Conservation (phyloP, 2,797 vertebrate genomes). For the Paguma larvata region DNA sequence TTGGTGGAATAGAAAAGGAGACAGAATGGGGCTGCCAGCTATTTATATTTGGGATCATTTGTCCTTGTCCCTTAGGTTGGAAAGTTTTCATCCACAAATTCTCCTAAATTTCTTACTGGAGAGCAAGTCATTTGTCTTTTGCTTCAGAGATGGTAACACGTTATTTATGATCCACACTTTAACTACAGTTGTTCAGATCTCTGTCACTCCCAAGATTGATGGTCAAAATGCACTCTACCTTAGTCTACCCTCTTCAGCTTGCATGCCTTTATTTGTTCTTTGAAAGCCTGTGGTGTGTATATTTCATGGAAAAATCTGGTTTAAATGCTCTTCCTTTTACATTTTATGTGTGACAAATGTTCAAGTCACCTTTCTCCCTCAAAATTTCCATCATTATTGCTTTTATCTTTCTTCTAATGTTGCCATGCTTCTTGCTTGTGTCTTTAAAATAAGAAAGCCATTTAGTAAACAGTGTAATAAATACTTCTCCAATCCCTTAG, state of each 20-base stretch:
- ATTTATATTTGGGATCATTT: constrained; percentile 8
- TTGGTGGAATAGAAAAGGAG: neutral
- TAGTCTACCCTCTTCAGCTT: neutral
- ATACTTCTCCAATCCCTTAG: constrained; percentile 35
- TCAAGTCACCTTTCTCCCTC: constrained; percentile 41
- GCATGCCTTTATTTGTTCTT: constrained; percentile 68
- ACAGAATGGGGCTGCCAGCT: neutral
- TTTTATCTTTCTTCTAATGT: constrained; percentile 38
- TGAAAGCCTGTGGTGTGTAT: constrained; percentile 54
- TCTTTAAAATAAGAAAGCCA: constrained; percentile 62
- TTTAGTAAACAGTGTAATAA: constrained; percentile 45
- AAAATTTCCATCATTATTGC: constrained; percentile 54
- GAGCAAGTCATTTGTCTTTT: constrained; percentile 66
- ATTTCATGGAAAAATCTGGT: constrained; percentile 55
- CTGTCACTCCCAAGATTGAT: constrained; percentile 55
- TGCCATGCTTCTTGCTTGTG: constrained; percentile 29
- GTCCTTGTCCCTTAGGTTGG: constrained; percentile 27
- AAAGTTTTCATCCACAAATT: constrained; percentile 63
- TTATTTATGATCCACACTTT: constrained; percentile 66
- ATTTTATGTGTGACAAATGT: constrained; percentile 62
- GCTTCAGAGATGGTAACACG: neutral
- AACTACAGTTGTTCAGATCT: constrained; percentile 61
- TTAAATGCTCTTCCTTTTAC: constrained; percentile 48
- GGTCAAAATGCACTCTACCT: constrained; percentile 28
- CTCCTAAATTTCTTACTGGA: constrained; percentile 58